Base-by-base conservation (phyloP, 1,140 invertebrate genomes). In the Solenopsis invicta region DNA sequence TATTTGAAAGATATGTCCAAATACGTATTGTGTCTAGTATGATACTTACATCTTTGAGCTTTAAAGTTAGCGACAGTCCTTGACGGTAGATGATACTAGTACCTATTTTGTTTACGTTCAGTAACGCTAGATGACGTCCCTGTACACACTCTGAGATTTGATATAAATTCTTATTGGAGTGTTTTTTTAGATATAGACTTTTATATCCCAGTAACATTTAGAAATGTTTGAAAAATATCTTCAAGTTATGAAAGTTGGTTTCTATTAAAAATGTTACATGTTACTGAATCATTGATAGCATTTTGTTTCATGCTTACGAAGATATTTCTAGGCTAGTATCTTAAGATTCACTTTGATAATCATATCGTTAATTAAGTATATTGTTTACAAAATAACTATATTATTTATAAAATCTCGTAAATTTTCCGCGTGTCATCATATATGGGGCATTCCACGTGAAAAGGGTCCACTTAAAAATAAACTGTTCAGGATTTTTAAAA, bases 71-170 rank as follows among this genome's bases (percentile, higher is more conserved):
- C 18, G 24, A 37, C 10, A 13, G 13, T n/a, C 9, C 12, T 3
- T 74, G 54, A 59, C 64, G 66, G 29, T 84, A 84, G 69, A 61
- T 62, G 45, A 50, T 37, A 59, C 24, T n/a, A 74, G 37, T 34
- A 24, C 59, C 21, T 37, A 29, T 54, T 74, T 48, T 59, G 45
- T 37, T 75, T 5, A 13, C 41, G 24, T 34, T 72, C 59, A 9
- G 18, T 59, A 48, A 61, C 67, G 41, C 52, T 61, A 82, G 67
- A 10, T 81, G 64, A 82, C 80, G 54, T 59, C 18, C 16, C 18
- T 6, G 0, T 56, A 50, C 16, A 81, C 16, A 81, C 18, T 72
- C 45, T 13, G n/a, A 16, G n/a, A 56, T 24, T 34, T 16, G 52
- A n/a, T 54, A 54, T 54, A 1, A 54, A n/a, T 41, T 4, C 9